Percentiles rank a stretch among this genome's conserved stretches.
Evolutionary conservation across 1,140 invertebrate species (phyloP).

Genomic region (Aradophagus sp.): DNA sequence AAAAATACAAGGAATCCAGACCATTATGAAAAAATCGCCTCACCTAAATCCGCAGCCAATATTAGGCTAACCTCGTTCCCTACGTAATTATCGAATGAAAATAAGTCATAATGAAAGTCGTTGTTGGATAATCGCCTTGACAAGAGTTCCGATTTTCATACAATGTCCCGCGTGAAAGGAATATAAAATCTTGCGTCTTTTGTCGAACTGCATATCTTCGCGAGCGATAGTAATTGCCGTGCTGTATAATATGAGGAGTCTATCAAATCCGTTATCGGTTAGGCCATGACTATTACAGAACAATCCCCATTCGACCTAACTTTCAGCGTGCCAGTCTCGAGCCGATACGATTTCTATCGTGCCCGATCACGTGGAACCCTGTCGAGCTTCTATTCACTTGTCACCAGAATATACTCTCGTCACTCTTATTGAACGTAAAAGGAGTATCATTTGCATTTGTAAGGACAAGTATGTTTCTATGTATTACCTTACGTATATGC

Average conservation of each 20-base stretch:
- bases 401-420: conserved; percentile 56
- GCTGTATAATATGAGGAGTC: conserved; percentile 44
- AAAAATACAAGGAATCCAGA: no score
- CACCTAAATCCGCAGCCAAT: no score
- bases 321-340: conserved; percentile 53
- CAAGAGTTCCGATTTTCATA: conserved; percentile 36
- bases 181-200: conserved; percentile 37
- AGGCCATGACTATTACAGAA: conserved; percentile 54
- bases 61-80: no score
- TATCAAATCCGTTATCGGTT: conserved; percentile 52
- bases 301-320: conserved; percentile 50
- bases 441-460: conserved; percentile 51
- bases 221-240: conserved; percentile 47
- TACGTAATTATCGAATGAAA: no score
- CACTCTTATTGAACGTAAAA: conserved; percentile 48
- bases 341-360: conserved; percentile 56
- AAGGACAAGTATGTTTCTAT: conserved; percentile 26
- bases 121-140: no score
- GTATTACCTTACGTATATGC: no score
- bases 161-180: conserved; percentile 26
- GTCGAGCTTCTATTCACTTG: conserved; percentile 64
- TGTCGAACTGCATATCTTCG: conserved; percentile 40
- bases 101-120: no score
- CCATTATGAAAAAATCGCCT: no score
- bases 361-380: conserved; percentile 61